Evolutionary conservation across 2,113 vertebrate species (phyloP).

Genomic region (Channa maculata): DNA sequence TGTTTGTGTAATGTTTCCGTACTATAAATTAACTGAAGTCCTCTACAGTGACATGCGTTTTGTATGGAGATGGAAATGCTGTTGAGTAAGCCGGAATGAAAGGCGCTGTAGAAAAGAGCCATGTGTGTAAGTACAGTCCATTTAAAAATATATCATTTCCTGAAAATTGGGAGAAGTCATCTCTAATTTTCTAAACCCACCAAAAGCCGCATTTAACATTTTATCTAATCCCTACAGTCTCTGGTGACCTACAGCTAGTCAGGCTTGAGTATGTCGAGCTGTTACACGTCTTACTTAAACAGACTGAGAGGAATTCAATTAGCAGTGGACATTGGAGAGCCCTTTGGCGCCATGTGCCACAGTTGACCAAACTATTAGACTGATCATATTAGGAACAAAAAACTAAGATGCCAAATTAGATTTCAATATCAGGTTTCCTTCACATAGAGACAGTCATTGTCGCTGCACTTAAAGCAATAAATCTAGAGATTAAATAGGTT

Average conservation of each 20-base stretch:
- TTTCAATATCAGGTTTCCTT: slow-evolving; percentile 65
- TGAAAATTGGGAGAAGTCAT: neutral
- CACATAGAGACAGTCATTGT: slow-evolving; percentile 25
- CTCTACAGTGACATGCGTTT: too few species aligned
- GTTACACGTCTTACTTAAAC: slow-evolving; percentile 36
- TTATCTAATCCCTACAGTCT: neutral
- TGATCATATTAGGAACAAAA: slow-evolving; percentile 35
- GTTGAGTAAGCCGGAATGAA: neutral
- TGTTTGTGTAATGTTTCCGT: too few species aligned
- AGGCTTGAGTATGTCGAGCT: slow-evolving; percentile 13
- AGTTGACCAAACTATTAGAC: slow-evolving; percentile 38
- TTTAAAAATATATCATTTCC: neutral
- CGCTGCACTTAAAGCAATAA: slow-evolving; percentile 29
- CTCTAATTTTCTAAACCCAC: neutral
- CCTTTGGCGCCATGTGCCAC: slow-evolving; percentile 54
- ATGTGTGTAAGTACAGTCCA: neutral
- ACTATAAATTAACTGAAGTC: too few species aligned
- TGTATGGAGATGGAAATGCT: too few species aligned
- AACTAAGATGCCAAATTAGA: slow-evolving; percentile 36
- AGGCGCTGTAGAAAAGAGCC: neutral
- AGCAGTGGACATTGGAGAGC: slow-evolving; percentile 12
- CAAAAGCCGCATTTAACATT: neutral
- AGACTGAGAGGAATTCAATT: slow-evolving; percentile 48
- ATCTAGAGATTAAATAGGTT: slow-evolving; percentile 15
- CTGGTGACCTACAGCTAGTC: slow-evolving; percentile 11